Evolutionary conservation across 2,113 vertebrate species (phyloP), one percentile per base, ranked within the genome.

Genomic region (Hoplias malabaricus): DNA sequence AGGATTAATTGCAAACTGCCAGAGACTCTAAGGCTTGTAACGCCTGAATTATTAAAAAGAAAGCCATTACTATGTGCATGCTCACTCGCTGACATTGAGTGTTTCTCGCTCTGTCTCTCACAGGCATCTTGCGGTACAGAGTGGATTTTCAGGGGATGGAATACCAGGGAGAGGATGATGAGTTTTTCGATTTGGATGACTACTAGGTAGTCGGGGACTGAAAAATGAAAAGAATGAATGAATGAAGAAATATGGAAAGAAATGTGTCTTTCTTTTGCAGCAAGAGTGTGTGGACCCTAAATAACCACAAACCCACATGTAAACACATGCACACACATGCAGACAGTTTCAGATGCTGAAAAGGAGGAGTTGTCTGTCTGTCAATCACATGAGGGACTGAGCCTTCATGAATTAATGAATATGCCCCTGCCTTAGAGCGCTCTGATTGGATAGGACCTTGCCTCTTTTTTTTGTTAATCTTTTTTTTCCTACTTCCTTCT

Each of bases 161-260:
- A 82, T 99, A 98, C 91, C 96, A 98, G 94, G 96, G 95, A 95
- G 96, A 95, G 89, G 96, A 98, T 56, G 96, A 98, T 77, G 98
- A 98, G 93, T 96, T 98, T 92, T 99, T 98, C 93, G 97, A 99
- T 95, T 96, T 99, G 93, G 96, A 99, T 97, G 98, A 99, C 96
- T 99, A 99, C 96, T 99, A 98, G 95, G 98, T 98, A 98, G 97
- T 97, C 94, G 89, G 93, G 91, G 92, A 93, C 93, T 94, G 93
- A 94, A 87, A 86, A 82, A 84, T 3, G 21, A 85, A 87, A 40
- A 61, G 84, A 83, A 85, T 66, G 78, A 82, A 83, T 86, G 81
- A 84, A 90, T 83, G 85, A 89, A 87, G 84, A 90, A 88, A 86
- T 84, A 71, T 82, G 76, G 87, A 89, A 89, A 88, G 86, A 87